Conservation (phyloP, 2,888 invertebrate species). For the Tenthredo amoena region DNA sequence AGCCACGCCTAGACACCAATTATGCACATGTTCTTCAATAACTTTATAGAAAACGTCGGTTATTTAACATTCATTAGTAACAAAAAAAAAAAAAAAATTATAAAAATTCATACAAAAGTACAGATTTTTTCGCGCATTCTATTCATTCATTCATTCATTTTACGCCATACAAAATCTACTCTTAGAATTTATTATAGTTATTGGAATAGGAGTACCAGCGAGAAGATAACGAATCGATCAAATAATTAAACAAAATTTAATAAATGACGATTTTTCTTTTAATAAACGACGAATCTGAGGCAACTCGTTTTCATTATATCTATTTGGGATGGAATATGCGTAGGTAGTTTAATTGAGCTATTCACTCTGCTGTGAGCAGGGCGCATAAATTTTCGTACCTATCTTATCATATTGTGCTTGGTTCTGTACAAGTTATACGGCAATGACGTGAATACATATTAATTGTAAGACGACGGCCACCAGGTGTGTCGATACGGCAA, state of each 20-base stretch:
- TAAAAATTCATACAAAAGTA: not conserved
- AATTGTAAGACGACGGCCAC: not conserved
- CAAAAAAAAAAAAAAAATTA: not conserved
- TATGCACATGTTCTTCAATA: not conserved
- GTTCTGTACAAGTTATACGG: not conserved
- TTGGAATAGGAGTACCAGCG: not conserved
- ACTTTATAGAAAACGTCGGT: not conserved
- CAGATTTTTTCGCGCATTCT: not conserved
- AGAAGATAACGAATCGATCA: not conserved
- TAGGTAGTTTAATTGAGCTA: not conserved
- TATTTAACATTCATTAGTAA: not conserved
- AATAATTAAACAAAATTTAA: not conserved
- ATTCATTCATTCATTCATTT: not conserved
- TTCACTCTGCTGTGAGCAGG: not conserved
- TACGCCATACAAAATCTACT: not conserved
- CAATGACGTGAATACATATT: not conserved
- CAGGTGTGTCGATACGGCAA: conserved; percentile 44
- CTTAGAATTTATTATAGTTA: not conserved
- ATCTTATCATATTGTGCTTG: conserved; percentile 32
- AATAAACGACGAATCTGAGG: not conserved
- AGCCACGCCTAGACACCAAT: conserved; percentile 9
- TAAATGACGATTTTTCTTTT: not conserved
- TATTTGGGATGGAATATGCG: not conserved
- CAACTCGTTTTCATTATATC: not conserved
- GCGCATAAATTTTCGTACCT: conserved; percentile 33